Base-by-base conservation (phyloP, 2,888 invertebrate genomes). In the Linyphia triangularis region DNA sequence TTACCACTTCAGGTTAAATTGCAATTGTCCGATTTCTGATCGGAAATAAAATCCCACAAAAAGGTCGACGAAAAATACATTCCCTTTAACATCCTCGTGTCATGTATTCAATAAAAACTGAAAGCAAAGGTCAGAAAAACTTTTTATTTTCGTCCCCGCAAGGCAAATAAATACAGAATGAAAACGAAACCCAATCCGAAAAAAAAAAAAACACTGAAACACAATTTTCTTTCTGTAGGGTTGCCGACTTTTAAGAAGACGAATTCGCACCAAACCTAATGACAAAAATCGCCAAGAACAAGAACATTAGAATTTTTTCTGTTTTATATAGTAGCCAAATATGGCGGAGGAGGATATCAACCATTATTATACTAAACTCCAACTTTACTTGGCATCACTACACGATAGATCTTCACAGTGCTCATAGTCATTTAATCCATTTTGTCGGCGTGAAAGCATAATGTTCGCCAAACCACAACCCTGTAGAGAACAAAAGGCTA, bases 101-200 rank as follows among this genome's bases (percentile, higher is more conserved):
- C 82, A 61, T 70, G 82, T 82, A 72, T 82, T 82, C 82, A 72
- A 82, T 82, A 82, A 82, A 82, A 63, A 43, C 63, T 16, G 28
- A 59, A 72, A 82, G 82, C 72, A 70, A 43, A 61, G 82, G 72
- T 82, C 82, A 30, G 33, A 30, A 63, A 77, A 77, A 43, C 69
- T 30, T 40, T 63, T 63, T 70, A 70, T 30, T 40, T 28, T 59
- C n/a, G n/a, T 28, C 9, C 61, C 78, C 78, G 26, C 7, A 61
- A 72, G 82, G 26, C 67, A 77, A 85, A 85, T 69, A 85, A 85
- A 82, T 63, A 82, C 69, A 70, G 40, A 77, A 33, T 40, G 75
- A 57, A 84, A 84, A 75, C 57, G 84, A 85, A 85, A 85, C 77
- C 77, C 77, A 51, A 43, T 26, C 30, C 70, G n/a, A 37, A 16